Base-by-base conservation (phyloP, 2,888 invertebrate genomes). In the Plusia festucae region DNA sequence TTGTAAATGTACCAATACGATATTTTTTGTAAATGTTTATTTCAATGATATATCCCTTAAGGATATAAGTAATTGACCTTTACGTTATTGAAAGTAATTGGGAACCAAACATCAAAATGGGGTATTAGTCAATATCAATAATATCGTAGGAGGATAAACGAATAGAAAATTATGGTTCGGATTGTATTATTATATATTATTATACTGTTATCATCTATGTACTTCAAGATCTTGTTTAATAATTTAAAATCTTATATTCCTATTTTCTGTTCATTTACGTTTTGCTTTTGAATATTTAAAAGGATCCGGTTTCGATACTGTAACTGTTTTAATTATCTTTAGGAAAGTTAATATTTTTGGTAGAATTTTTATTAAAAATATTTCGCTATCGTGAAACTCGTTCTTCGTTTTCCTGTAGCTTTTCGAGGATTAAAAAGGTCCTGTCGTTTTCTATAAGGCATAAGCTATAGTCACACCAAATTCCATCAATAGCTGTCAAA, bases 71-170 rank as follows among this genome's bases (percentile, higher is more conserved):
- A 40, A 40, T 40, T 40, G 40, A 40, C 40, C 40, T 40, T 40
- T 49, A 49, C 20, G 46, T 11, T 49, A 49, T 49, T 49, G 46
- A 49, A 18, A 20, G 46, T 49, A 49, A 49, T 49, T 49, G 20
- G 8, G 2, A 49, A 49, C 18, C 46, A 49, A 49, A 49, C 20
- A 49, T 20, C 18, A 20, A 49, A 49, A 49, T 49, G n/a, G 13
- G 40, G 40, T 40, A 40, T 40, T 40, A 40, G 40, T n/a, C 40
- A 40, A n/a, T 40, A 15, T 40, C 15, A 40, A 40, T 40, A 40
- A 40, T 40, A 40, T 40, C n/a, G n/a, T 40, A 40, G 40, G 40
- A 40, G 40, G 40, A 40, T 40, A 40, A 40, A 15, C n/a, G 40
- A 40, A 40, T 40, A 40, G 40, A 40, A 40, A 40, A 40, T 40